phyloP scores from a whole-genome alignment of 2,113 vertebrate species.

The Hiodon tergisus region DNA sequence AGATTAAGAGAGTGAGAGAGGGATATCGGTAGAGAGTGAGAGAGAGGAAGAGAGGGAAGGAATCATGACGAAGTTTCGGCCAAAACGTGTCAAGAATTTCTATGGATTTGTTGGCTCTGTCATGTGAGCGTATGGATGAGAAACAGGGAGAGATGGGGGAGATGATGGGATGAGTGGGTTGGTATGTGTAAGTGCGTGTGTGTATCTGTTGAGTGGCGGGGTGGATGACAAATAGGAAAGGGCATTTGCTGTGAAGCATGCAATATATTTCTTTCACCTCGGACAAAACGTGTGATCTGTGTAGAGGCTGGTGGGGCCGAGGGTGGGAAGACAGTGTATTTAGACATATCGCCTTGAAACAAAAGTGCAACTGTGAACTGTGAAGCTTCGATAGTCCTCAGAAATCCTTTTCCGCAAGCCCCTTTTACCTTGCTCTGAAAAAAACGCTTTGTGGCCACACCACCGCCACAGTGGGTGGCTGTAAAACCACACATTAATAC shows the following conservation, averaged over 20 bases:
- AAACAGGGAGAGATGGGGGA: background rate
- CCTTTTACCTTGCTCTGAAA: too few species aligned
- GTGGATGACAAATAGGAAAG: constrained; percentile 38
- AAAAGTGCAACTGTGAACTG: too few species aligned
- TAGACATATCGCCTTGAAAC: too few species aligned
- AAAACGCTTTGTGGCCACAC: too few species aligned
- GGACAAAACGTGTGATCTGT: constrained; percentile 36
- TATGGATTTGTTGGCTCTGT: background rate
- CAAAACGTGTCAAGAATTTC: background rate
- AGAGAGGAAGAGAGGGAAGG: background rate
- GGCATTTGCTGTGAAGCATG: constrained; percentile 38
- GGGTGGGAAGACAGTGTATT: background rate
- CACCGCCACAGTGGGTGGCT: constrained; percentile 27
- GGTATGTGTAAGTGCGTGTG: constrained; percentile 19
- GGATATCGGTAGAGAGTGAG: background rate
- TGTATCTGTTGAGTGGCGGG: constrained; percentile 3
- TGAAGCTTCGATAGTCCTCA: background rate
- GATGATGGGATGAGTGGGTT: constrained; percentile 4
- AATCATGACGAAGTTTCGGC: background rate
- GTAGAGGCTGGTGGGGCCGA: background rate
- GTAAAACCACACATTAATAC: constrained; percentile 31
- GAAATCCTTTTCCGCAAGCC: too few species aligned
- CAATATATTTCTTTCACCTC: constrained; percentile 40
- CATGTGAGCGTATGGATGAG: background rate
- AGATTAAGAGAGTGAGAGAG: background rate